phyloP scores from a whole-genome alignment of 2,113 vertebrate genomes.

The Corythaixoides concolor region DNA sequence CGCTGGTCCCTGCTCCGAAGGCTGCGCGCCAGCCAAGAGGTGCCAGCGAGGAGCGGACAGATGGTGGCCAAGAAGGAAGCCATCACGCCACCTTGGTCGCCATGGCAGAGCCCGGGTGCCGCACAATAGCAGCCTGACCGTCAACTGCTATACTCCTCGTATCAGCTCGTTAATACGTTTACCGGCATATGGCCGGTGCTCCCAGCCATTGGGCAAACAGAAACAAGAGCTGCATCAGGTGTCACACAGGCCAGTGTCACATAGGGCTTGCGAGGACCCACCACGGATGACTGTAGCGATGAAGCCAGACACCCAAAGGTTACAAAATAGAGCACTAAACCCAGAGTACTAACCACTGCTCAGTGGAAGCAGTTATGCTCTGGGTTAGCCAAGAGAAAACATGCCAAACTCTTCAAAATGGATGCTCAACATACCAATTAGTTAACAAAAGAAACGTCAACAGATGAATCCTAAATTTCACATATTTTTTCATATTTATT shows the following conservation, averaged over 20 bases:
- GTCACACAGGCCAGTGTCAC: rapidly evolving
- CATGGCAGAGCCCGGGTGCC: not conserved
- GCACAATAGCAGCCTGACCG: not conserved
- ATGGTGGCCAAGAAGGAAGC: slow-evolving; percentile 50
- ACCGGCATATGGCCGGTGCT: not conserved
- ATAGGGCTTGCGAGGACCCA: rapidly evolving
- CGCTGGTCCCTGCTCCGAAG: not conserved
- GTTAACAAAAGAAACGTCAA: not conserved
- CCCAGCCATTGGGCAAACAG: not conserved
- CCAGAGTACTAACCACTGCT: not conserved
- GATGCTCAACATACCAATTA: not conserved
- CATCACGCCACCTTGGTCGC: not conserved
- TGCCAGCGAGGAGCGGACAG: slow-evolving; percentile 2
- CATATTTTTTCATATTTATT: not conserved
- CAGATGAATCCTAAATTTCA: not conserved
- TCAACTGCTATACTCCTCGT: not conserved
- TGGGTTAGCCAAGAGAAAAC: not conserved
- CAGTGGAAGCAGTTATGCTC: not conserved
- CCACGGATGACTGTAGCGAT: rapidly evolving
- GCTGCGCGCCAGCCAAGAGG: not conserved
- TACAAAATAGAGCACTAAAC: not conserved
- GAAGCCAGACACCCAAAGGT: not conserved
- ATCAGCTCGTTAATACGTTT: not conserved
- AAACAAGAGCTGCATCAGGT: rapidly evolving
- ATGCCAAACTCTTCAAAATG: not conserved